Percentiles rank a stretch among this genome's conserved stretches.
Evolutionary conservation across 2,888 invertebrate genomes (phyloP).

Genomic region (Scaeva pyrastri): DNA sequence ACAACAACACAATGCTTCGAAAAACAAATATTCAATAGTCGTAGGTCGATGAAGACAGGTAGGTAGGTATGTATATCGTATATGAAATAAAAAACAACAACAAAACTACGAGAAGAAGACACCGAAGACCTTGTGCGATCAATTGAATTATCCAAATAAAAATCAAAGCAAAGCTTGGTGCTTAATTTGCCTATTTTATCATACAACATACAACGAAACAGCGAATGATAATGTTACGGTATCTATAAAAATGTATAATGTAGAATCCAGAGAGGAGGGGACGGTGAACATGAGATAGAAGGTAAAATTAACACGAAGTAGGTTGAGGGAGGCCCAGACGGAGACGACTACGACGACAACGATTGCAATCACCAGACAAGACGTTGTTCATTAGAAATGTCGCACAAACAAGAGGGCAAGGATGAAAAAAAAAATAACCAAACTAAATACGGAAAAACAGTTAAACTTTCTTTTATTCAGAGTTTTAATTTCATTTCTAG

Average conservation of each 20-base stretch:
- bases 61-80: too few relatives aligned
- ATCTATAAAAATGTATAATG: slow-evolving; percentile 19
- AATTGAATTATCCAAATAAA: slow-evolving; percentile 27
- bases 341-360: background rate
- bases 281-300: background rate
- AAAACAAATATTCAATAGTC: background rate
- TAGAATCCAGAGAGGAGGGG: background rate
- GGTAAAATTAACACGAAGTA: slow-evolving; percentile 56
- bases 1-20: background rate
- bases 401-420: slow-evolving; percentile 38
- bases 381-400: slow-evolving; percentile 45
- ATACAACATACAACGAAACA: background rate
- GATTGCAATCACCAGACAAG: slow-evolving; percentile 53
- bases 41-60: background rate
- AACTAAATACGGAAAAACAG: slow-evolving; percentile 33
- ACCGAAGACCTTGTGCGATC: slow-evolving; percentile 12
- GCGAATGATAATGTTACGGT: slow-evolving; percentile 35
- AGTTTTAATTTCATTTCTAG: slow-evolving; percentile 15
- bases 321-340: slow-evolving; percentile 65
- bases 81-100: background rate
- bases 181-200: slow-evolving; percentile 16
- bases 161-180: slow-evolving; percentile 32
- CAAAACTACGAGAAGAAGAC: slow-evolving; percentile 1
- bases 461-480: slow-evolving; percentile 49
- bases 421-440: background rate